Conservation (phyloP, 2,113 vertebrate genomes). For the Peromyscus californicus region DNA sequence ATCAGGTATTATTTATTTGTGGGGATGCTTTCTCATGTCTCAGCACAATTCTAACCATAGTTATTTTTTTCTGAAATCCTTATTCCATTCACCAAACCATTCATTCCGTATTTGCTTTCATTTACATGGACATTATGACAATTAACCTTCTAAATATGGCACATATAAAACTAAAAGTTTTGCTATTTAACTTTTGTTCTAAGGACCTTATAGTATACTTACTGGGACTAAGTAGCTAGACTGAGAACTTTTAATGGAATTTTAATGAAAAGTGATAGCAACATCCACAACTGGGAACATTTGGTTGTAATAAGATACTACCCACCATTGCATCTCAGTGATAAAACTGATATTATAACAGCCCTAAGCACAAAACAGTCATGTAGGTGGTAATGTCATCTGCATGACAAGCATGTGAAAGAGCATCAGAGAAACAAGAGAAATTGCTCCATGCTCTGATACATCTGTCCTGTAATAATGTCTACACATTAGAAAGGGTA, state of each 20-base stretch:
- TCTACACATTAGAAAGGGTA: neutral
- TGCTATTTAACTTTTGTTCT: slow-evolving; percentile 20
- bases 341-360: neutral
- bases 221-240: neutral
- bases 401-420: neutral
- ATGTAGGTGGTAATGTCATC: neutral
- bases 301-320: neutral
- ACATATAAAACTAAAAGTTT: neutral
- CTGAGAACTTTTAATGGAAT: neutral
- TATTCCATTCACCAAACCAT: neutral
- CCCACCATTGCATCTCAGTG: neutral
- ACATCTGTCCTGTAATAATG: neutral
- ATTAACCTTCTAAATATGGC: slow-evolving; percentile 8
- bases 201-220: neutral
- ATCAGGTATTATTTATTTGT: neutral
- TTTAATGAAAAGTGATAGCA: neutral
- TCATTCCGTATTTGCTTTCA: neutral
- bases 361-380: neutral
- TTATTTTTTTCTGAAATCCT: neutral
- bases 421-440: neutral
- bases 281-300: neutral
- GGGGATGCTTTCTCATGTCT: neutral
- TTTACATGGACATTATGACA: neutral
- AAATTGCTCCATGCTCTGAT: neutral
- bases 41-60: neutral